Evolutionary conservation across 2,113 vertebrate species (phyloP), one percentile per base, ranked within the genome.

Genomic region (Gambusia holbrooki): DNA sequence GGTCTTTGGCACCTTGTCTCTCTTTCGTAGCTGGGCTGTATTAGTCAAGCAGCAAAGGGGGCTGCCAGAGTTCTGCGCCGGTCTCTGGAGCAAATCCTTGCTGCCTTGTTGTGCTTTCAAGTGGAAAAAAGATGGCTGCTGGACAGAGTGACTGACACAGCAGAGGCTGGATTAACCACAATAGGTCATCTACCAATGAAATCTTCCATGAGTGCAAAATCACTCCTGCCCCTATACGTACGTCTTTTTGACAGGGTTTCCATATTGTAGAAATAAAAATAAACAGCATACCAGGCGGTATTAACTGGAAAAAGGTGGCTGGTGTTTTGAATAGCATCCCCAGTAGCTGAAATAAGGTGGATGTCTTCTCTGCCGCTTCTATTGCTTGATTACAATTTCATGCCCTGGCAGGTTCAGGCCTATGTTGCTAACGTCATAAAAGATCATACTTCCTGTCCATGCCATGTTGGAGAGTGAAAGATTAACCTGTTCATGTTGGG

Each of bases 1-100:
- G 94, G 95, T 96, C 92, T 94, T 94, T 95, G 94, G 94, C 93
- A 95, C 93, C 93, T 95, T 89, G 89, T 93, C 91, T 93, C 88
- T 91, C 89, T 92, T 88, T 75, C 84, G 76, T 73, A 86, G 89
- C 86, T 82, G 85, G 81, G 88, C 83, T 89, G 90, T 93, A 86
- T 92, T 90, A 92, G 91, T 92, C 85, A 89, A 84, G 81, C 83
- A 87, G 90, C 76, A 79, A 76, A 83, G 80, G 79, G 51, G 89
- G 77, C 80, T 89, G 85, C 87, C 84, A 89, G 89, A 77, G 77
- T 82, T 77, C 76, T 82, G 74, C 66, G 64, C 58, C 10, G 27
- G 77, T 85, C 82, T 89, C 87, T 83, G 81, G 72, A 92, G 90
- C 88, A 88, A 25, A 91, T 90, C 85, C 32, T 35, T 58, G 72